Conservation (phyloP, 2,113 vertebrate species). For the Atrichornis clamosus region DNA sequence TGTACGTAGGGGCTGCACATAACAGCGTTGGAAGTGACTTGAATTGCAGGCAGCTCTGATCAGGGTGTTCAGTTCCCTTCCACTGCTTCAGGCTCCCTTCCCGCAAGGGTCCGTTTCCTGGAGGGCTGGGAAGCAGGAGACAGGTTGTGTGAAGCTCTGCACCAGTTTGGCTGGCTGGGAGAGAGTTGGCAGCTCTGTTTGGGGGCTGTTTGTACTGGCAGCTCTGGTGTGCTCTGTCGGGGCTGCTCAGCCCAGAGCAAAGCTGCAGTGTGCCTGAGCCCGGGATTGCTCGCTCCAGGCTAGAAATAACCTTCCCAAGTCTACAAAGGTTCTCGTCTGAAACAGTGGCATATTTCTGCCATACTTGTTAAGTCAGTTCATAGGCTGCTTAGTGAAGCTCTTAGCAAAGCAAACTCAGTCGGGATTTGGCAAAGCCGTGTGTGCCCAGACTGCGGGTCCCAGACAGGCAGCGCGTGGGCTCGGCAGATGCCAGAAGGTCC, state of each 20-base stretch:
- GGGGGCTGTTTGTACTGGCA: constrained; percentile 41
- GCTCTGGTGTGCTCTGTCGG: background rate
- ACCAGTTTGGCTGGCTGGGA: background rate
- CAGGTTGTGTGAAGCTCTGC: background rate
- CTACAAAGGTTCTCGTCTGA: constrained; percentile 2
- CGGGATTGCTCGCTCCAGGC: background rate
- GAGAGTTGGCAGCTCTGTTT: background rate
- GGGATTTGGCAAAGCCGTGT: background rate
- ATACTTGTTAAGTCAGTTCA: background rate
- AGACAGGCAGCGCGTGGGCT: background rate
- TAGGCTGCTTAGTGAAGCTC: background rate
- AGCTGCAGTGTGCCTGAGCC: constrained; percentile 17
- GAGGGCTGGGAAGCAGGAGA: background rate
- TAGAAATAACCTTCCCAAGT: constrained; percentile 55
- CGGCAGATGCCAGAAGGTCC: background rate
- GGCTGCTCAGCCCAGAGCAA: constrained; percentile 15
- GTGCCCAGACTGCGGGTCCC: background rate
- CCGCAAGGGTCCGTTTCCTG: background rate
- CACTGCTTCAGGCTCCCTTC: background rate
- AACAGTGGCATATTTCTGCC: constrained; percentile 30
- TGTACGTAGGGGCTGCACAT: rapidly evolving
- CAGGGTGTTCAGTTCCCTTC: rapidly evolving
- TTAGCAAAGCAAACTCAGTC: background rate
- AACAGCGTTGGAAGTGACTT: background rate
- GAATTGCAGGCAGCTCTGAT: background rate